Evolutionary conservation across 2,797 vertebrate species (phyloP).

Genomic region (Notoglanidium macrostoma): DNA sequence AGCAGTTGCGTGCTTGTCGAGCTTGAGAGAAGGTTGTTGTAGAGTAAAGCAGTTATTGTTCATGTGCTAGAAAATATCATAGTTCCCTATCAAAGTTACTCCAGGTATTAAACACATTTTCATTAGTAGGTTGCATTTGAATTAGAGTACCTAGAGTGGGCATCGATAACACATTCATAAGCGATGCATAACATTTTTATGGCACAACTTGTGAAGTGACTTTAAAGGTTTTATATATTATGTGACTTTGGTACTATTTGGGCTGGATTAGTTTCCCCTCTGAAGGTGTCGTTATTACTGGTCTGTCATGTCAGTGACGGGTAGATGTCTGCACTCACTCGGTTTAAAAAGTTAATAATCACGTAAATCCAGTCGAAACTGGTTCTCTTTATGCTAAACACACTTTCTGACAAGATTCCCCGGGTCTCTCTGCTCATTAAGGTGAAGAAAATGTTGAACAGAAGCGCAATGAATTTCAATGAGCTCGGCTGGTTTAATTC

Average conservation of each 20-base stretch:
- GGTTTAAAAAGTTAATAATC: neutral
- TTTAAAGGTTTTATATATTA: neutral
- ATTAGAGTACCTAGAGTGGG: neutral
- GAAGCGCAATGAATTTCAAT: constrained; percentile 50
- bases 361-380: neutral
- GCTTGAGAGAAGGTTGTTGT: neutral
- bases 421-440: constrained; percentile 41
- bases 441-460: constrained; percentile 32
- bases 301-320: neutral
- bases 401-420: constrained; percentile 33
- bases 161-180: neutral
- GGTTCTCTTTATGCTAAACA: constrained; percentile 38
- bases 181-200: neutral
- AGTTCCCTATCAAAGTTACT: neutral
- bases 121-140: neutral
- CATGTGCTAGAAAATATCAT: neutral
- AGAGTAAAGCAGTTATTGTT: neutral
- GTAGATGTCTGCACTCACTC: neutral
- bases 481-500: constrained; percentile 38
- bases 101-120: neutral
- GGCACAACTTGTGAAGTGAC: neutral
- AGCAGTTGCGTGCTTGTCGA: neutral
- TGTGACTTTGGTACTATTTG: neutral
- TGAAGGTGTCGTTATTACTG: neutral
- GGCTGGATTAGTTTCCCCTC: neutral